phyloP scores from a whole-genome alignment of 2,113 vertebrate species.

The Willisornis vidua region DNA sequence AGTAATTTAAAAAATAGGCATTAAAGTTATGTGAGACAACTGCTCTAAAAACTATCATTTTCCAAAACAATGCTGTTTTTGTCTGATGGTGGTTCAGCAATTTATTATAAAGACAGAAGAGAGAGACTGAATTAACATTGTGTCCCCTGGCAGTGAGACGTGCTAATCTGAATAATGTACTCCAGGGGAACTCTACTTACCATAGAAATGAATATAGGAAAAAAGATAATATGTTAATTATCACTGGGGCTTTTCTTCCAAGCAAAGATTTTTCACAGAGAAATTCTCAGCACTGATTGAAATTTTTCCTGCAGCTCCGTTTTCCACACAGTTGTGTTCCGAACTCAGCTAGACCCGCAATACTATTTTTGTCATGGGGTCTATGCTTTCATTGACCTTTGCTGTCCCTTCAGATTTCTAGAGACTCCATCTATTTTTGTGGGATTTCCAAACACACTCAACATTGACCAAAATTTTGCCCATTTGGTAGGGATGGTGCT shows the following conservation, averaged over 20 bases:
- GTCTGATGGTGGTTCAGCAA: background rate
- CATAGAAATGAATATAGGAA: background rate
- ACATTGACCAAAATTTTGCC: background rate
- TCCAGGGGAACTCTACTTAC: background rate
- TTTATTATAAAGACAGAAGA: background rate
- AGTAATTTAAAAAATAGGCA: conserved; percentile 19
- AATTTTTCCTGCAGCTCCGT: background rate
- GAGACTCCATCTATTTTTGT: background rate
- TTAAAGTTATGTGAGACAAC: background rate
- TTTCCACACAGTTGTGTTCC: background rate
- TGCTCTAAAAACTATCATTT: background rate
- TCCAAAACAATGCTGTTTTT: conserved; percentile 11
- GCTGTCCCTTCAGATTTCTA: background rate
- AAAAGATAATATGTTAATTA: conserved; percentile 5
- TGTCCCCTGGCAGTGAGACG: conserved; percentile 26
- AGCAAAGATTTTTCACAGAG: background rate
- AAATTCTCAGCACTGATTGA: background rate
- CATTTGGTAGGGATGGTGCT: fast-evolving
- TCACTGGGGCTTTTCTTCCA: background rate
- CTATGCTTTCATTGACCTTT: fast-evolving
- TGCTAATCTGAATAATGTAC: conserved; percentile 16
- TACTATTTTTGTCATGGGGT: background rate
- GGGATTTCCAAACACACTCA: background rate
- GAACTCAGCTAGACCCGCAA: background rate
- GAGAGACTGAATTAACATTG: conserved; percentile 11